Evolutionary conservation across 2,797 vertebrate species (phyloP).

Genomic region (Furcifer pardalis): DNA sequence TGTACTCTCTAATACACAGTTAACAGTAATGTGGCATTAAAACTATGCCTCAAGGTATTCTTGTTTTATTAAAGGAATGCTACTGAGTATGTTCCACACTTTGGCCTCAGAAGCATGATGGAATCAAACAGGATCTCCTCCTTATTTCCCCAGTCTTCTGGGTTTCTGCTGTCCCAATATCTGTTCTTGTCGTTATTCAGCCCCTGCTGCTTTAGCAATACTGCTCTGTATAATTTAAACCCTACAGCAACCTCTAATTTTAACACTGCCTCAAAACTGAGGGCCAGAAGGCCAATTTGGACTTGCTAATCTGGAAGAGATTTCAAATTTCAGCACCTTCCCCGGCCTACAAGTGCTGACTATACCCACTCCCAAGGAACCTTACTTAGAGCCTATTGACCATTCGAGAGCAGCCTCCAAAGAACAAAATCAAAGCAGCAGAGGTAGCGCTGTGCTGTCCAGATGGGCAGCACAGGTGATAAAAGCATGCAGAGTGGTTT

Average conservation of each 20-base stretch:
- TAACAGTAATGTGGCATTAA: not conserved
- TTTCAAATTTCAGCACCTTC: not conserved
- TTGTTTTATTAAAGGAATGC: not conserved
- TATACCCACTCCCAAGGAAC: constrained; percentile 7
- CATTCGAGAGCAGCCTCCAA: constrained; percentile 48
- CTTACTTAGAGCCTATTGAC: constrained; percentile 17
- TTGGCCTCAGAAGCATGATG: not conserved
- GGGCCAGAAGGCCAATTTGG: not conserved
- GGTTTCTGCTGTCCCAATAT: constrained; percentile 1
- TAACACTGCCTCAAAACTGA: not conserved
- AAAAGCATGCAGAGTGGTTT: constrained; percentile 63
- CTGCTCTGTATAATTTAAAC: not conserved
- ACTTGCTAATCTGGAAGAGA: not conserved
- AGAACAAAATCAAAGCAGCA: constrained; percentile 55
- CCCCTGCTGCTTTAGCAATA: constrained; percentile 25
- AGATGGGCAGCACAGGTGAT: constrained; percentile 57
- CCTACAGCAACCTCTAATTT: not conserved
- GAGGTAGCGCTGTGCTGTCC: constrained; percentile 42
- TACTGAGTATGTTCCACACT: not conserved
- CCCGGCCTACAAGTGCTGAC: not conserved
- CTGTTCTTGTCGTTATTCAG: not conserved
- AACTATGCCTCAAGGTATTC: not conserved
- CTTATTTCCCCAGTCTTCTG: constrained; percentile 14
- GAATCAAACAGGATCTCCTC: constrained; percentile 18
- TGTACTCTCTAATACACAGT: not conserved